A percentile compares a stretch with the other conserved stretches of the same genome.
Evolutionary conservation across 2,888 invertebrate genomes (phyloP).

Genomic region (Sesamia inferens): DNA sequence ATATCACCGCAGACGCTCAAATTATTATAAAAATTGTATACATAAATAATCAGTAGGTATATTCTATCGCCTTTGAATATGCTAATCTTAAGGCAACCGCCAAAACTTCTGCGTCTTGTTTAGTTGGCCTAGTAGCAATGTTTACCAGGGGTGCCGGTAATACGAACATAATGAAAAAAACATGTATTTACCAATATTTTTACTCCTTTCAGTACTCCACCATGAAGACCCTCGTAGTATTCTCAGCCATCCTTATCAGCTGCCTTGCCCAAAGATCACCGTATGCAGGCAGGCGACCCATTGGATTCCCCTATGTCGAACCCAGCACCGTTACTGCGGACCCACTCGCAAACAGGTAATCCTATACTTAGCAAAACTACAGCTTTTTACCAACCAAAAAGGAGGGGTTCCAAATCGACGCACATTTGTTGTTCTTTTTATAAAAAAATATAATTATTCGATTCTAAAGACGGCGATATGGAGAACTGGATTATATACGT

Average conservation of each 20-base stretch:
- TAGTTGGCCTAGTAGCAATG: no score
- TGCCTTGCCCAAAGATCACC: conserved; percentile 88
- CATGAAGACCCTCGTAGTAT: conserved; percentile 65
- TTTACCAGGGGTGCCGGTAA: no score
- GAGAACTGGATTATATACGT: background rate
- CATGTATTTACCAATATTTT: background rate
- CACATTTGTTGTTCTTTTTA: background rate
- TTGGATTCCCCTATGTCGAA: conserved; percentile 82
- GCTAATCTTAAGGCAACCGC: background rate
- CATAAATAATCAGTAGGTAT: background rate
- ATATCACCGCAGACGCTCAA: background rate
- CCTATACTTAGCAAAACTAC: background rate
- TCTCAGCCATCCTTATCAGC: conserved; percentile 61
- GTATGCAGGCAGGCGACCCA: conserved; percentile 89
- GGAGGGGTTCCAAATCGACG: background rate
- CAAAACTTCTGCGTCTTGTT: no score
- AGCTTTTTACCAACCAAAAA: background rate
- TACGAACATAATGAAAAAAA: background rate
- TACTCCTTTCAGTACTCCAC: conserved; percentile 58
- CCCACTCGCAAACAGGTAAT: conserved; percentile 69
- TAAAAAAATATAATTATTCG: no score
- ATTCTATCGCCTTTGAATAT: background rate
- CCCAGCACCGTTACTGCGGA: conserved; percentile 48
- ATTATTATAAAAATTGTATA: background rate
- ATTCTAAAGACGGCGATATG: background rate